A percentile compares a stretch with the other conserved stretches of the same genome.
These are phyloP conservation scores for Cryptoprocta ferox DNA, from an alignment of 2,797 vertebrate genomes.

Conservation along the genomic window DNA sequence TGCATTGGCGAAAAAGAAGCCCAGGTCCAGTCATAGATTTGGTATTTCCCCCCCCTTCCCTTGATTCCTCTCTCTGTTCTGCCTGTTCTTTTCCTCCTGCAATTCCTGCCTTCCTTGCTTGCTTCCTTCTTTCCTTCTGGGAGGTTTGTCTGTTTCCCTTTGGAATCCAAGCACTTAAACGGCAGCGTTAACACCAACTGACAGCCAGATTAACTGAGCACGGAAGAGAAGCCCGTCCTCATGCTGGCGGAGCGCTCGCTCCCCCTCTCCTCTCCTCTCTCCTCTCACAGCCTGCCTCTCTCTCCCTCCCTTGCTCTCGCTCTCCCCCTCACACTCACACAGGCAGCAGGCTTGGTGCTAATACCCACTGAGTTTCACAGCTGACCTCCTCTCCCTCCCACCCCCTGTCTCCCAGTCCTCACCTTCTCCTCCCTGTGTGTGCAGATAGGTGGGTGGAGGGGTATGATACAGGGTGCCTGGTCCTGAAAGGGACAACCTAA, in stretches of 20 bases:
- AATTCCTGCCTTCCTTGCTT: conserved; percentile 72
- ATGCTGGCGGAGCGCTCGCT: conserved; percentile 77
- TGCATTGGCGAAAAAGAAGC: conserved; percentile 97
- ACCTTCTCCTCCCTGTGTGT: not conserved
- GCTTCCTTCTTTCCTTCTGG: conserved; percentile 82
- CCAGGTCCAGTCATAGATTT: conserved; percentile 96
- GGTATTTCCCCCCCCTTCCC: conserved; percentile 76
- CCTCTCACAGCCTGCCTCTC: conserved; percentile 59
- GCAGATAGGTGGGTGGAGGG: not conserved
- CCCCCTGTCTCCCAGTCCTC: not conserved
- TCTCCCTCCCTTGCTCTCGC: conserved; percentile 72
- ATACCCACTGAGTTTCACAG: conserved; percentile 75
- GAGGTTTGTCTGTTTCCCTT: conserved; percentile 83
- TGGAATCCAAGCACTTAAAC: conserved; percentile 87
- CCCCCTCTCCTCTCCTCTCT: conserved; percentile 69
- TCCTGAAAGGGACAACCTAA: not conserved
- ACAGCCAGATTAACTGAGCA: conserved; percentile 90
- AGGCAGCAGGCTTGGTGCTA: conserved; percentile 79
- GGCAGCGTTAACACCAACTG: conserved; percentile 89
- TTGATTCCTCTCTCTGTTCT: conserved; percentile 74
- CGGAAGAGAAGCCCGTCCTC: conserved; percentile 85
- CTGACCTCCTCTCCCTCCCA: conserved; percentile 50
- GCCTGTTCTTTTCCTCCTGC: conserved; percentile 82
- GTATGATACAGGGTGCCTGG: not conserved
- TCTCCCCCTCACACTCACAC: conserved; percentile 82